Conservation (phyloP, 2,888 invertebrate species). For the Incurvaria masculella region DNA sequence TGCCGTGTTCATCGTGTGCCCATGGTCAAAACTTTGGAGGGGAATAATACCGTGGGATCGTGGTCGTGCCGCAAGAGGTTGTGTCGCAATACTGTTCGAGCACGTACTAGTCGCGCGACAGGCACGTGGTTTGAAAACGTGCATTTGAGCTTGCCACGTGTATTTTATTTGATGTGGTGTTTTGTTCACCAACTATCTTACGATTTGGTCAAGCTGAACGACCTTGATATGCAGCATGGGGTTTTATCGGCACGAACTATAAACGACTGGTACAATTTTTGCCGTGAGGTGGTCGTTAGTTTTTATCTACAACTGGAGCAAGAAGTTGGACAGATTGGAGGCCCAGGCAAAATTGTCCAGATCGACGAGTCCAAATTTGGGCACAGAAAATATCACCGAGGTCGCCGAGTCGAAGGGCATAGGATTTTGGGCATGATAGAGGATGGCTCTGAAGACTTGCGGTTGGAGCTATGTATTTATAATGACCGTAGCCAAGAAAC, state of each 20-base stretch:
- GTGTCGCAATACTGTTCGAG: too few relatives aligned
- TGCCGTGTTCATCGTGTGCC: neutral
- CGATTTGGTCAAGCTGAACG: neutral
- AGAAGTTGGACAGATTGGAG: slow-evolving; percentile 11
- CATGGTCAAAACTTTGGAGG: neutral
- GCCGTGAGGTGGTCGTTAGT: neutral
- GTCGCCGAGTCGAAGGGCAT: slow-evolving; percentile 9
- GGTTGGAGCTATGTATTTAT: slow-evolving; percentile 16
- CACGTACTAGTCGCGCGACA: too few relatives aligned
- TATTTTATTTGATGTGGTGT: neutral
- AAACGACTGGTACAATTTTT: neutral
- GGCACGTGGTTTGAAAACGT: neutral
- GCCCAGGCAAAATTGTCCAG: slow-evolving; percentile 13
- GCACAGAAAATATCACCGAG: slow-evolving; percentile 11
- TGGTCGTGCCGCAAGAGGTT: neutral
- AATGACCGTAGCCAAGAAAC: slow-evolving; percentile 16
- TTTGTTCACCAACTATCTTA: neutral
- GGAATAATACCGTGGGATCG: neutral
- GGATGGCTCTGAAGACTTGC: slow-evolving; percentile 18
- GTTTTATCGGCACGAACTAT: neutral
- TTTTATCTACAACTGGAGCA: slow-evolving; percentile 2
- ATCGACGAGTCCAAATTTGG: slow-evolving; percentile 14
- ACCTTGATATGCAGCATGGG: neutral
- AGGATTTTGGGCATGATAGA: slow-evolving; percentile 17
- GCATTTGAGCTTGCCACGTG: neutral